Percentiles rank a stretch among this genome's conserved stretches.
Evolutionary conservation across 2,113 vertebrate genomes (phyloP).

Genomic region (Python bivittatus): DNA sequence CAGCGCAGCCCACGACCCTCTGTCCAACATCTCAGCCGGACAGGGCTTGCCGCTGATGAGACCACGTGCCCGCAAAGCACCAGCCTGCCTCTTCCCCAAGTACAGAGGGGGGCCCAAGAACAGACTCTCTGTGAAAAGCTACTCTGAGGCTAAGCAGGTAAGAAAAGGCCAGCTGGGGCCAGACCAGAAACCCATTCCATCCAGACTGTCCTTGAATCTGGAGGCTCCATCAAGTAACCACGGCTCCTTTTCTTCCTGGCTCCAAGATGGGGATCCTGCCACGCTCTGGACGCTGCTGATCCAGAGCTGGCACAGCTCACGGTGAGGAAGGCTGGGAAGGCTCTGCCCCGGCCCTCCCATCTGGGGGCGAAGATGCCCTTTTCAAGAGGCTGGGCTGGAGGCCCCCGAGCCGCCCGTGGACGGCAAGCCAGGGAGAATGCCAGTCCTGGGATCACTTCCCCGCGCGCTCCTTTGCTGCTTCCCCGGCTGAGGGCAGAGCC

Average conservation of each 20-base stretch:
- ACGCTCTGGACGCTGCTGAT: background rate
- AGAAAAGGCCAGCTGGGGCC: background rate
- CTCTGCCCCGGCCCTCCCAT: background rate
- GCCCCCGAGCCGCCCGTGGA: background rate
- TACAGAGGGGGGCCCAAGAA: background rate
- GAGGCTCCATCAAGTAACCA: background rate
- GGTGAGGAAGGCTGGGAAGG: background rate
- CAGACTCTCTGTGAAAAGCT: background rate
- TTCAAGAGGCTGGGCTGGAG: background rate
- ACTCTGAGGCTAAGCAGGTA: background rate
- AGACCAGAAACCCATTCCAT: background rate
- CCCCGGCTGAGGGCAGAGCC: no score
- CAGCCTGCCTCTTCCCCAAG: background rate
- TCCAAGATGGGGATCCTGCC: background rate
- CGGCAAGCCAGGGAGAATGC: background rate
- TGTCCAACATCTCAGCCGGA: no score
- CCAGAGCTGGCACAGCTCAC: background rate
- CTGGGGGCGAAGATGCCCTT: no score
- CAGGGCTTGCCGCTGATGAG: background rate
- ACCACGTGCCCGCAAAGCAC: background rate
- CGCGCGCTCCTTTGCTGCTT: background rate
- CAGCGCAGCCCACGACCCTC: no score
- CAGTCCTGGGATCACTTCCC: fast-evolving
- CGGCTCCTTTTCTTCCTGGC: background rate
- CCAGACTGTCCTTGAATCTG: background rate